These are phyloP conservation scores for Typhlichthys eigenmanni DNA, from an alignment of 2,797 vertebrate species.

Conservation along the genomic window DNA sequence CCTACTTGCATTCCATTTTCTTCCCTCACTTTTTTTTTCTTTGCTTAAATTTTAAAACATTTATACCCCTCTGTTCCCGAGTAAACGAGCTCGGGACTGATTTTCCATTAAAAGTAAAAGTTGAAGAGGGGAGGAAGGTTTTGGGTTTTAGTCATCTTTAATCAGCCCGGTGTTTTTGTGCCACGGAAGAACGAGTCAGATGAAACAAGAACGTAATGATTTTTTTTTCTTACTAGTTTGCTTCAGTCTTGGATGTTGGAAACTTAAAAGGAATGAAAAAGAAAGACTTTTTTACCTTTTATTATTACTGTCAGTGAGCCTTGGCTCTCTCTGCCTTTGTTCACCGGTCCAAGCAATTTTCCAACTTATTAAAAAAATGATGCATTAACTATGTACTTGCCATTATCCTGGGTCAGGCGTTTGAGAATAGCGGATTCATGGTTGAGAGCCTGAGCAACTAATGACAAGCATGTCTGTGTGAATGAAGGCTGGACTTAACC, in stretches of 20 bases:
- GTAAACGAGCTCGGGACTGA: constrained; percentile 80
- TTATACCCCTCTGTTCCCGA: constrained; percentile 83
- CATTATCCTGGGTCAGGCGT: constrained; percentile 71
- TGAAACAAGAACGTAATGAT: constrained; percentile 77
- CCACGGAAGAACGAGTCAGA: constrained; percentile 72
- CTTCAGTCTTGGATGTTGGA: constrained; percentile 71
- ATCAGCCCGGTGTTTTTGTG: constrained; percentile 75
- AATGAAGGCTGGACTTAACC: constrained; percentile 68
- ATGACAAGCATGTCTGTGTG: constrained; percentile 68
- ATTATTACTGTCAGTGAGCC: constrained; percentile 72
- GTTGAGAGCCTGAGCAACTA: constrained; percentile 63
- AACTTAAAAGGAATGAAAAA: constrained; percentile 76
- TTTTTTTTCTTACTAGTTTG: constrained; percentile 65
- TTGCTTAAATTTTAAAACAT: constrained; percentile 82
- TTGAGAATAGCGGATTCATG: constrained; percentile 65
- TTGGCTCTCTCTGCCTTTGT: constrained; percentile 68
- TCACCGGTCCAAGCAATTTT: constrained; percentile 75
- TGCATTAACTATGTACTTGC: constrained; percentile 75
- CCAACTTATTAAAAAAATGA: constrained; percentile 76
- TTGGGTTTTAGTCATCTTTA: constrained; percentile 80
- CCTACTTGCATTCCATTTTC: constrained; percentile 79
- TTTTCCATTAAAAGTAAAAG: constrained; percentile 87
- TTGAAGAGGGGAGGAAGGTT: constrained; percentile 75
- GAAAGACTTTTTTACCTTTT: constrained; percentile 74
- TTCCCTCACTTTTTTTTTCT: constrained; percentile 63